Conservation (phyloP, 2,888 invertebrate genomes). For the Choreutis nemorana region DNA sequence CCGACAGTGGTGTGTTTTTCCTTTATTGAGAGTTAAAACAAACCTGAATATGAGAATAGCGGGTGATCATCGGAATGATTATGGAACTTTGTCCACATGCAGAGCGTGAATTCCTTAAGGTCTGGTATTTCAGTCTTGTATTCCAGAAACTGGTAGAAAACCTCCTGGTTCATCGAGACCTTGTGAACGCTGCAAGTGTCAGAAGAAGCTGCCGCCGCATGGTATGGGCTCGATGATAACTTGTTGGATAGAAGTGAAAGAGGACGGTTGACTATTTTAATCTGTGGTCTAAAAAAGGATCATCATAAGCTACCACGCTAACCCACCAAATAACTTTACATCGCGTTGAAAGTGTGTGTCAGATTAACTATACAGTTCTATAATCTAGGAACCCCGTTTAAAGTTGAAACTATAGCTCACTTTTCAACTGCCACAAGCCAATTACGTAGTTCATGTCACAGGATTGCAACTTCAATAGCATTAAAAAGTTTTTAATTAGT, state of each 20-base stretch:
- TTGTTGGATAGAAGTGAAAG: slow-evolving; percentile 24
- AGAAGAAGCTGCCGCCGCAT: slow-evolving; percentile 23
- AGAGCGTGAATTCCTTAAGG: slow-evolving; percentile 83
- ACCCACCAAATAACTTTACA: no score
- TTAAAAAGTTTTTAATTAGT: no score
- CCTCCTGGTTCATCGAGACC: slow-evolving; percentile 72
- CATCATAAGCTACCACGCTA: no score
- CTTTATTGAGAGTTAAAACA: no score
- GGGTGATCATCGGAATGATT: slow-evolving; percentile 87
- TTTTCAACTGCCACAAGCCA: no score
- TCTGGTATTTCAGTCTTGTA: slow-evolving; percentile 77
- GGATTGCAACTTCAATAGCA: no score
- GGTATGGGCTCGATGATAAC: slow-evolving; percentile 16
- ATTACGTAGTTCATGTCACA: no score
- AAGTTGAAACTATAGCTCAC: no score
- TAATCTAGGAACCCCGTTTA: no score
- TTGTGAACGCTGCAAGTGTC: slow-evolving; percentile 75
- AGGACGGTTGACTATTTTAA: slow-evolving; percentile 43
- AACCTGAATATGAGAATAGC: slow-evolving; percentile 83
- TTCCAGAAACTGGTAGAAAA: slow-evolving; percentile 76
- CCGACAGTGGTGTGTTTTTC: no score
- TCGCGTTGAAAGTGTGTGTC: no score
- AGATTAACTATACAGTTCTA: no score
- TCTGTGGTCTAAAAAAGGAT: slow-evolving; percentile 25
- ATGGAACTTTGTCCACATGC: slow-evolving; percentile 83